Base-by-base conservation (phyloP, 2,113 vertebrate species). In the Plotosus lineatus region DNA sequence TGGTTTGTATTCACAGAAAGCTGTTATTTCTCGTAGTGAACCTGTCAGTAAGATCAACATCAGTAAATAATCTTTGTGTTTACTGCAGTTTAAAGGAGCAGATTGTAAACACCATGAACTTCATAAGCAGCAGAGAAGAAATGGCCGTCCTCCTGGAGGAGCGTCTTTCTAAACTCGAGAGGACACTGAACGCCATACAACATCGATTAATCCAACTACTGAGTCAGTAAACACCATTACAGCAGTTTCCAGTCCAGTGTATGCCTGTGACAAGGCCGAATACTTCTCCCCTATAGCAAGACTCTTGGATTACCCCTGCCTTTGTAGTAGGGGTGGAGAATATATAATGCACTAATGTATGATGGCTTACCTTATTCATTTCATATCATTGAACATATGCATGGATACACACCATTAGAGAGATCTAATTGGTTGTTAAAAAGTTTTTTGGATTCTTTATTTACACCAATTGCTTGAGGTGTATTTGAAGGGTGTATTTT, bases 11-110 rank as follows among this genome's bases (percentile, higher is more conserved):
- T 61, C 15, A 36, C 17, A 48, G 19, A 53, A 53, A n/a, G 19
- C 48, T 71, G 68, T 15, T 46, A 48, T 15, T 44, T 46, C n/a
- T 17, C 26, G 46, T 14, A n/a, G 38, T 14, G n/a, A n/a, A 42
- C n/a, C 5, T 8, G 26, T 28, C 66, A 28, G 28, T 19, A 19
- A 28, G 10, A 61, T 60, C 28, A 40, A 26, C 4, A n/a, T 42
- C 15, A 56, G 38, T 63, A 21, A 55, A 5, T 42, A 28, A 36
- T 5, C 23, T 51, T 51, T 74, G 2, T 78, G 19, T 63, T 65
- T 8, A 17, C 73, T 86, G 17, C 75, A 94, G 94, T 85, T 83
- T 94, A 82, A 94, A 89, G 84, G 87, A 92, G 79, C 82, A 66
- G 76, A 87, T 94, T 1, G 63, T 83, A 66, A 86, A 68, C 79